phyloP scores from a whole-genome alignment of 2,797 vertebrate species.

The Simalia tracyae region DNA sequence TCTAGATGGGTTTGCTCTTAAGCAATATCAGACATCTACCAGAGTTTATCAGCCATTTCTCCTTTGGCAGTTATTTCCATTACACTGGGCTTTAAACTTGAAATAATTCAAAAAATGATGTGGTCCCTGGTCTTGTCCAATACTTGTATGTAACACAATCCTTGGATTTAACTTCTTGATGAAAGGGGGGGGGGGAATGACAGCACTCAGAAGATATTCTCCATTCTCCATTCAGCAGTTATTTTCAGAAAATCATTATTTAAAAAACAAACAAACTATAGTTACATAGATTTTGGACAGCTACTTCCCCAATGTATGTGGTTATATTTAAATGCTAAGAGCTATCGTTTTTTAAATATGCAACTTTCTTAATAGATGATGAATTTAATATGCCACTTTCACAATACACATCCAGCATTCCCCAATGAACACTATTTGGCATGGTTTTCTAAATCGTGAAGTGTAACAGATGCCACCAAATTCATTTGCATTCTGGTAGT shows the following conservation, averaged over 20 bases:
- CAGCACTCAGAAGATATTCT: background rate
- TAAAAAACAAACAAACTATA: background rate
- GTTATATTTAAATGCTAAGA: background rate
- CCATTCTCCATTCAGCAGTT: background rate
- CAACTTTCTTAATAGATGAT: background rate
- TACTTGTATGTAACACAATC: background rate
- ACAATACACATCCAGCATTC: background rate
- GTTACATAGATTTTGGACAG: background rate
- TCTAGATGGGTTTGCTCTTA: background rate
- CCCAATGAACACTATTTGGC: background rate
- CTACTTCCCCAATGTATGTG: background rate
- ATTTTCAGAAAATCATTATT: background rate
- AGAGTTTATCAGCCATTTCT: background rate
- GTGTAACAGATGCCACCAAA: background rate
- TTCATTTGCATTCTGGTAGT: background rate
- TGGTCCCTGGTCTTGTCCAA: background rate
- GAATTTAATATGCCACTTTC: background rate
- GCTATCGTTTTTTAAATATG: background rate
- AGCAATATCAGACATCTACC: background rate
- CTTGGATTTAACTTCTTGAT: conserved; percentile 1
- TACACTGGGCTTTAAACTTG: background rate
- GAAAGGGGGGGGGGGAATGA: background rate
- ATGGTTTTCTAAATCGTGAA: background rate
- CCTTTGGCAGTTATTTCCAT: background rate
- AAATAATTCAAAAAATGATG: background rate